Evolutionary conservation across 2,888 invertebrate species (phyloP), one percentile per base, ranked within the genome.

Genomic region (Nomada fucata): DNA sequence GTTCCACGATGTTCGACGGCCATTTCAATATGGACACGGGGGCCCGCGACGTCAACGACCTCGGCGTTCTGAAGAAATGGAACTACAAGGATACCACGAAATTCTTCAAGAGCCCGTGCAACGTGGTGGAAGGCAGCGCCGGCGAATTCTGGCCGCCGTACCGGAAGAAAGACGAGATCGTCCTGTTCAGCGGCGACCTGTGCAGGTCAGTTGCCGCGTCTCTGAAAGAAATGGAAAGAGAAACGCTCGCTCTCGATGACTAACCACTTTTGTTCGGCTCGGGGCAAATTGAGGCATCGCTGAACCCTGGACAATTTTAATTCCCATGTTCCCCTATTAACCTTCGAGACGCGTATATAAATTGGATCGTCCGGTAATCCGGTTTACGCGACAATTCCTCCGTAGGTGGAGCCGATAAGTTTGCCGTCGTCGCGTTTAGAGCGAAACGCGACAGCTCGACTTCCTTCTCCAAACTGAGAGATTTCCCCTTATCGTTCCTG

Each of bases 131-230:
- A 76, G 97, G 97, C 36, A 97, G 97, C 26, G 96, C 96, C 0
- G 98, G 98, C 0, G 97, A 98, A 94, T 96, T 97, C 91, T 96
- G 96, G 92, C 96, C 96, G 0, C 96, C 96, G 0, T 94, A 96
- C 88, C 93, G 96, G 83, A 94, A 94, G 0, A 95, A 95, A 82
- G 94, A 95, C 1, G 94, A 94, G 36, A 94, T 97, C n/a, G 93
- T 94, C 47, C 94, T 97, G 89, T 97, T 97, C 93, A 95, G 96
- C 75, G 95, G 97, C 0, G 97, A 98, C 91, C 94, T 98, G 87
- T 98, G 98, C 93, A 95, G 97, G 80, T 95, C 94, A 0, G 94
- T 83, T 0, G 23, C 44, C 20, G n/a, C 1, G 13, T 20, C 0
- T 4, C 13, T 61, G 15, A 61, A 20, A 63, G 13, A 50, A 70